Evolutionary conservation across 2,797 vertebrate species (phyloP).

Genomic region (Loriculus beryllinus): DNA sequence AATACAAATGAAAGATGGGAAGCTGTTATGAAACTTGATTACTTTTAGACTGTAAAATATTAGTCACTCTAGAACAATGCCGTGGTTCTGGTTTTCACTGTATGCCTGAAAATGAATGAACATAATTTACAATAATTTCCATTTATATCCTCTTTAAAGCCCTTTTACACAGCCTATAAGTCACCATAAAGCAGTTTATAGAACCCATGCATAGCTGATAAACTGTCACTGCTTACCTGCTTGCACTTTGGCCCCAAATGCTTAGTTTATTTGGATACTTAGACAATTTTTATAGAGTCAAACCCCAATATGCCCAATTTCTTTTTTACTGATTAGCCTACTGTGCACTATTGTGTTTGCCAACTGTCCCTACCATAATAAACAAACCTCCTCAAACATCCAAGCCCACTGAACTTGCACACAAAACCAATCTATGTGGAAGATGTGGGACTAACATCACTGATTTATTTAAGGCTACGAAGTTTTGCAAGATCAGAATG

Average conservation of each 20-base stretch:
- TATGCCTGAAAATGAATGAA: background rate
- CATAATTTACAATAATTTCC: background rate
- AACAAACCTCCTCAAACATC: background rate
- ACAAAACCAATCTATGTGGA: background rate
- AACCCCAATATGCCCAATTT: background rate
- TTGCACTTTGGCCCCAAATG: background rate
- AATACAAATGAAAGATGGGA: background rate
- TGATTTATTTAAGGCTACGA: background rate
- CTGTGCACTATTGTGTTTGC: background rate
- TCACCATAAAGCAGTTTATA: background rate
- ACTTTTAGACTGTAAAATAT: background rate
- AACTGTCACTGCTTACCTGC: background rate
- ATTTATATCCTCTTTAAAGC: constrained; percentile 7
- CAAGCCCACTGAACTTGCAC: background rate
- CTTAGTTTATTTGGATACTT: background rate
- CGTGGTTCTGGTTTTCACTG: background rate
- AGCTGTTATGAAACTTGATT: constrained; percentile 10
- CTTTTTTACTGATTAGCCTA: background rate
- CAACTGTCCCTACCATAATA: background rate
- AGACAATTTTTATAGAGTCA: background rate
- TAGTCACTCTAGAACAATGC: background rate
- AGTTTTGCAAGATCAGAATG: background rate
- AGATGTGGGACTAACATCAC: background rate
- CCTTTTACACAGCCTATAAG: background rate
- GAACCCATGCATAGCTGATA: background rate